Evolutionary conservation across 2,888 invertebrate species (phyloP).

Genomic region (Patella depressa): DNA sequence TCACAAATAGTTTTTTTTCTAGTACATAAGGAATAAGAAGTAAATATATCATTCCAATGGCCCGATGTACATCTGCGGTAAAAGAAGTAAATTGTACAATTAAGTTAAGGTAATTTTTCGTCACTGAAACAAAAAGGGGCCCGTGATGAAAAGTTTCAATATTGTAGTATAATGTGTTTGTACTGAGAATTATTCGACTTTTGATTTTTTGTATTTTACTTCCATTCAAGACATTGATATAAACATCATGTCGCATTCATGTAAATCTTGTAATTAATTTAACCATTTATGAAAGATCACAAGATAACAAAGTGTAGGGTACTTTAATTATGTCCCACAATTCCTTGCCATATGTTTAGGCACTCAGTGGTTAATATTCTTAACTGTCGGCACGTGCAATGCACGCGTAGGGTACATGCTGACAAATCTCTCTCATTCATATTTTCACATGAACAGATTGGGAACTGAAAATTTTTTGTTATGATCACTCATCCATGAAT

Average conservation of each 20-base stretch:
- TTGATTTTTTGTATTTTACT: not conserved
- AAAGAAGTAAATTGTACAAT: no score
- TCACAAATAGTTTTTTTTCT: no score
- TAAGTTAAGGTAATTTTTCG: no score
- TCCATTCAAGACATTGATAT: not conserved
- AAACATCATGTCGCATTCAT: not conserved
- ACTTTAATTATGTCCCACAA: not conserved
- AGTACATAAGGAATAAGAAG: no score
- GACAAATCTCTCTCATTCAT: not conserved
- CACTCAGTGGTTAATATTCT: slow-evolving; percentile 5
- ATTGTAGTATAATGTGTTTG: no score
- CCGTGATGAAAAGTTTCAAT: no score
- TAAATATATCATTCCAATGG: no score
- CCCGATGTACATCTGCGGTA: no score
- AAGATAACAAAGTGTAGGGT: no score
- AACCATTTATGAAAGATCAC: slow-evolving; percentile 3
- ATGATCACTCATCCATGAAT: no score
- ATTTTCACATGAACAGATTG: not conserved
- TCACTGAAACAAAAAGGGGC: no score
- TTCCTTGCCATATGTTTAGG: not conserved
- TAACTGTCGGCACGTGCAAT: slow-evolving; percentile 5
- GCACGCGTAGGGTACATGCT: not conserved
- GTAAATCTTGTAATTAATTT: slow-evolving; percentile 7
- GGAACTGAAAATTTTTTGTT: no score
- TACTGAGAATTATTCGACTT: not conserved